These are phyloP conservation scores for Helicoverpa armigera DNA, from an alignment of 1,140 invertebrate species.

Conservation along the genomic window DNA sequence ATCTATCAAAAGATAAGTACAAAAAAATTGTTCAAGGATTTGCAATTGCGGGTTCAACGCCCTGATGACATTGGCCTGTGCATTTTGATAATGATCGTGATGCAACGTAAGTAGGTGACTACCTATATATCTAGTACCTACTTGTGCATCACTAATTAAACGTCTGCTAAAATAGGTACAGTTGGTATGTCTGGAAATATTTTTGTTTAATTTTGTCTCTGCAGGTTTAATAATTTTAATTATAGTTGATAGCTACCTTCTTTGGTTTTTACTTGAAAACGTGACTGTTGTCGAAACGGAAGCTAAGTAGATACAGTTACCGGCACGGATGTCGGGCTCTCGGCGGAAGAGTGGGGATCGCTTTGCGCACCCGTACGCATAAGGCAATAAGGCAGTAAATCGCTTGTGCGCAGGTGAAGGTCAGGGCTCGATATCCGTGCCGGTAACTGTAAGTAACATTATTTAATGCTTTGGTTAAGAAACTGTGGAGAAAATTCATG, in stretches of 20 bases:
- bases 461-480: too few species aligned
- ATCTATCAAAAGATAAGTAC: constrained; percentile 71
- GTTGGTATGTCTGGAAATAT: neutral
- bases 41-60: constrained; percentile 71
- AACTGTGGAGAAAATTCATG: too few species aligned
- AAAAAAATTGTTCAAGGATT: constrained; percentile 73
- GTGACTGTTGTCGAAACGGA: too few species aligned
- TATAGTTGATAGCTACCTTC: neutral
- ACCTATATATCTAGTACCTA: constrained; percentile 47
- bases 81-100: constrained; percentile 73
- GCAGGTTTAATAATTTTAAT: neutral
- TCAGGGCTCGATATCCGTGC: too few species aligned
- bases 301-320: too few species aligned
- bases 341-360: too few species aligned
- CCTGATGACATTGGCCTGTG: constrained; percentile 78
- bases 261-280: too few species aligned
- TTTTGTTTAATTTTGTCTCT: neutral
- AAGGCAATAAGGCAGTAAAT: too few species aligned
- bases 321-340: too few species aligned
- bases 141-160: constrained; percentile 24
- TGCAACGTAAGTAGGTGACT: constrained; percentile 64
- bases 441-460: too few species aligned
- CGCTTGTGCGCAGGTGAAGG: too few species aligned
- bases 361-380: too few species aligned
- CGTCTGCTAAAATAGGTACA: neutral